These are phyloP conservation scores for Neolamprologus longior DNA, from an alignment of 2,113 vertebrate species.

Conservation along the genomic window DNA sequence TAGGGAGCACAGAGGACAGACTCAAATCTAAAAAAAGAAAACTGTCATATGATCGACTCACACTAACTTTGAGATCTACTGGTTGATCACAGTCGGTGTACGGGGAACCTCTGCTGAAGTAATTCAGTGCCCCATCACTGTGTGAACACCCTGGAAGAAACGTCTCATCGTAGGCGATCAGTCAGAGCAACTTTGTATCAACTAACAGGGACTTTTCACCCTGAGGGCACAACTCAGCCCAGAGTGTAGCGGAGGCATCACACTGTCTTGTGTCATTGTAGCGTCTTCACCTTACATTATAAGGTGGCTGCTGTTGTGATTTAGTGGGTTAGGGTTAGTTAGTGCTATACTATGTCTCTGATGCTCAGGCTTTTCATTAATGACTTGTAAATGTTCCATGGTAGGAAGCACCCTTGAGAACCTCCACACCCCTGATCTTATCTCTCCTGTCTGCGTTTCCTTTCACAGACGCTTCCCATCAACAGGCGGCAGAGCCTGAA, in stretches of 20 bases:
- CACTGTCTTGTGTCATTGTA: not conserved
- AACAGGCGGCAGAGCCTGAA: not conserved
- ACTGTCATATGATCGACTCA: not conserved
- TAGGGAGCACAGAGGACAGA: not conserved
- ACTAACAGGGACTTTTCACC: not conserved
- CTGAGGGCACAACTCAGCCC: not conserved
- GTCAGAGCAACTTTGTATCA: not conserved
- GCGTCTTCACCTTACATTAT: not conserved
- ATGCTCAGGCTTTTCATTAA: conserved; percentile 27
- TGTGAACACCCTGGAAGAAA: not conserved
- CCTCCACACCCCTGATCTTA: conserved; percentile 52
- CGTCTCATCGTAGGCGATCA: not conserved
- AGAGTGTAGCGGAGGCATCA: not conserved
- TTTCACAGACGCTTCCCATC: conserved; percentile 21
- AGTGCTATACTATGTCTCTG: not conserved
- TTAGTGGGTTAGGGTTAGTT: not conserved
- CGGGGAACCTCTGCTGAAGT: not conserved
- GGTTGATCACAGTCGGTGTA: not conserved
- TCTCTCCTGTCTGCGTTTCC: conserved; percentile 1
- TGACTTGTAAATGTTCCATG: conserved; percentile 8
- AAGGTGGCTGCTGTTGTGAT: not conserved
- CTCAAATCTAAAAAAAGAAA: not conserved
- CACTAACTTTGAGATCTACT: not conserved
- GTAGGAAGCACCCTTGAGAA: conserved; percentile 43
- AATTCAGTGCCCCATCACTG: not conserved